Percentiles rank a stretch among this genome's conserved stretches.
These are phyloP conservation scores for Cariama cristata DNA, from an alignment of 2,113 vertebrate genomes.

Conservation along the genomic window DNA sequence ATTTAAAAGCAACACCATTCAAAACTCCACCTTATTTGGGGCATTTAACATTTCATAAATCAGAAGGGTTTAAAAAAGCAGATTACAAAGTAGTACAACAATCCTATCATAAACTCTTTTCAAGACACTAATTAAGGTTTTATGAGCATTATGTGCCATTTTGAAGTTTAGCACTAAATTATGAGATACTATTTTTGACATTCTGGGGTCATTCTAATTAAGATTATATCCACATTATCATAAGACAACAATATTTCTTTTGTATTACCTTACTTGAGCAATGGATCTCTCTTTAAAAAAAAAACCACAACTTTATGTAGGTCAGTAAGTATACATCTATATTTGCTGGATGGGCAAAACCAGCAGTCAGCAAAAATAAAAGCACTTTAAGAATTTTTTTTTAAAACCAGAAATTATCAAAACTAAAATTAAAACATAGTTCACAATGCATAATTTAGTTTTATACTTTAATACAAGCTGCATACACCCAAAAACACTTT, in stretches of 20 bases:
- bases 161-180: constrained; percentile 70
- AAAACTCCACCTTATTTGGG: neutral
- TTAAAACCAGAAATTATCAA: neutral
- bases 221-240: constrained; percentile 11
- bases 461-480: neutral
- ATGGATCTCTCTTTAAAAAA: neutral
- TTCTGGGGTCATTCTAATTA: constrained; percentile 68
- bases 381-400: neutral
- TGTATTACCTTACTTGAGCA: neutral
- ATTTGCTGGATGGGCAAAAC: neutral
- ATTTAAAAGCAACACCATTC: neutral
- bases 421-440: neutral
- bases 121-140: constrained; percentile 49
- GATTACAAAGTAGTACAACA: neutral
- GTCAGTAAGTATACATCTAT: neutral
- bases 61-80: neutral
- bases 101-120: constrained; percentile 22
- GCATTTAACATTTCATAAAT: neutral
- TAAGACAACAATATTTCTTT: neutral
- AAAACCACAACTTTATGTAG: neutral
- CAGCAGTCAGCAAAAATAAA: neutral
- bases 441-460: neutral
- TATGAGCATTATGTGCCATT: constrained; percentile 36
- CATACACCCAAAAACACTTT: neutral
- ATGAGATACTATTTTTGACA: constrained; percentile 63